phyloP scores from a whole-genome alignment of 2,797 vertebrate species.

The Eleutherodactylus coqui region DNA sequence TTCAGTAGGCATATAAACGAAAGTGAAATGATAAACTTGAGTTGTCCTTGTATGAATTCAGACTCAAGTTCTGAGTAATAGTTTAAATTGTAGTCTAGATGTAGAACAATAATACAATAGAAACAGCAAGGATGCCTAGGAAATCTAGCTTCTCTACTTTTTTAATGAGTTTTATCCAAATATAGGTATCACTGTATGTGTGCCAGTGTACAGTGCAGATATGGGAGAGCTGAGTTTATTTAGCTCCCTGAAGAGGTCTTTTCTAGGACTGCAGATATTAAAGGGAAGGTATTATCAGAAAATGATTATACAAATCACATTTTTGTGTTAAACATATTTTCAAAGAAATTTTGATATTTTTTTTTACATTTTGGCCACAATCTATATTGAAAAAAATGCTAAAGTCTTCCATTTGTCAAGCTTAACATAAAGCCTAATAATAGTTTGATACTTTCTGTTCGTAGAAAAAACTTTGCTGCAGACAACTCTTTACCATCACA shows the following conservation, averaged over 20 bases:
- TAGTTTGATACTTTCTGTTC: no score
- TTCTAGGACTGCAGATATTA: neutral
- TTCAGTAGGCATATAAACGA: slow-evolving; percentile 15
- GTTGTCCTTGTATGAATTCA: slow-evolving; percentile 44
- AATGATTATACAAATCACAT: no score
- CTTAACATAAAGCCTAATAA: no score
- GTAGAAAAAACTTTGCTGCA: no score
- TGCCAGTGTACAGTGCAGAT: neutral
- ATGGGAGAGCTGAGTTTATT: neutral
- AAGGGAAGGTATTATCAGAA: no score
- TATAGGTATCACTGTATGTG: neutral
- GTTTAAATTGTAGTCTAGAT: neutral
- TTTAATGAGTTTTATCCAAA: neutral
- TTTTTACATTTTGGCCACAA: no score
- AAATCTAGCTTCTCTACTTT: neutral
- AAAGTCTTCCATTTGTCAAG: no score
- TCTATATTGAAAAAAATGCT: no score
- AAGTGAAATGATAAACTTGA: slow-evolving; percentile 20
- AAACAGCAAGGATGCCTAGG: neutral
- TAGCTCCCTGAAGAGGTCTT: neutral
- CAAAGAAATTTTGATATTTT: no score
- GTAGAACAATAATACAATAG: neutral
- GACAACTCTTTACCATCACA: no score
- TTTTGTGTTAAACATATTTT: no score
- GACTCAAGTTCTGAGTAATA: slow-evolving; percentile 46